Conservation (phyloP, 2,113 vertebrate genomes). For the Neoarius graeffei region DNA sequence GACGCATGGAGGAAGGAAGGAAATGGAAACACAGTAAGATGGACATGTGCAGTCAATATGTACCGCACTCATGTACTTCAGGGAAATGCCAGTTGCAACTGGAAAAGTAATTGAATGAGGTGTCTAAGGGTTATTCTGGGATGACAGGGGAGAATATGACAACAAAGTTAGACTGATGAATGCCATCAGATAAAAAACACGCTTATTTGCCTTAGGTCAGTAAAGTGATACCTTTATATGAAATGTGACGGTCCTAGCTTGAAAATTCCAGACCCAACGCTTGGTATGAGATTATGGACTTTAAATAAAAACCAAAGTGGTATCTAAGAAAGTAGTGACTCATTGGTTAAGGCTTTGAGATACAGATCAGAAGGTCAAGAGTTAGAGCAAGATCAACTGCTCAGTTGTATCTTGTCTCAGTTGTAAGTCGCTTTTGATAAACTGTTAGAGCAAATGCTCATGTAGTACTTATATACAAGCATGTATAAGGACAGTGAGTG, state of each 20-base stretch:
- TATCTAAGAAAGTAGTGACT: neutral
- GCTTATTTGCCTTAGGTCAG: neutral
- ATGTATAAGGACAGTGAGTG: neutral
- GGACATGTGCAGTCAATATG: constrained; percentile 23
- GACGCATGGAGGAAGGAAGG: neutral
- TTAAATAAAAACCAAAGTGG: neutral
- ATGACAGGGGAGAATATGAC: neutral
- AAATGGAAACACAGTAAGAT: constrained; percentile 6
- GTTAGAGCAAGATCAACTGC: neutral
- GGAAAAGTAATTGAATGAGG: neutral
- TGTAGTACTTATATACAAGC: neutral
- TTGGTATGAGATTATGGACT: neutral
- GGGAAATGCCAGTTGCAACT: neutral
- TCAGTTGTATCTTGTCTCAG: neutral
- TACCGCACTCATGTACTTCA: neutral
- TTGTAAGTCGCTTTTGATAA: neutral
- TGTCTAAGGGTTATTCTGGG: neutral
- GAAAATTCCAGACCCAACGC: neutral
- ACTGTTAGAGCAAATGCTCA: neutral
- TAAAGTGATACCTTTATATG: neutral
- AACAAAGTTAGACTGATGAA: neutral
- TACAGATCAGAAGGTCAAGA: neutral
- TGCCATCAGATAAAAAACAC: neutral
- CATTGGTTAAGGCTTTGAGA: neutral
- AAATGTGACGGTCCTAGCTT: neutral